Evolutionary conservation across 2,888 invertebrate genomes (phyloP).

Genomic region (Horisme vitalbata): DNA sequence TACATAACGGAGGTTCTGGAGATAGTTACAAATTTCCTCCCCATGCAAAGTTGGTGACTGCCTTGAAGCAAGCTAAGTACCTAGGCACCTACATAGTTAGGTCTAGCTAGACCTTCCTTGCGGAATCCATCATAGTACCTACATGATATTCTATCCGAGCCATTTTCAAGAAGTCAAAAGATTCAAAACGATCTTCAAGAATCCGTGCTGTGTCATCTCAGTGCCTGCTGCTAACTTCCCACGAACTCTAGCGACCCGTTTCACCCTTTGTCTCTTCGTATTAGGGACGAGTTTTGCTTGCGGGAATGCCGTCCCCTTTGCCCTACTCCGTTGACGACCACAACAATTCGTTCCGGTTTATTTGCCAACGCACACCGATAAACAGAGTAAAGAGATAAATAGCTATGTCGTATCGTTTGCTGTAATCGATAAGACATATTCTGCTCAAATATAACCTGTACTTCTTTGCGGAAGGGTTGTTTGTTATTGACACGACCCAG

Average conservation of each 20-base stretch:
- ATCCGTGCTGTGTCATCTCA: constrained; percentile 48
- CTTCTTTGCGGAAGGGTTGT: no score
- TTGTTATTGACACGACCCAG: no score
- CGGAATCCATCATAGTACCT: no score
- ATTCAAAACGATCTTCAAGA: constrained; percentile 35
- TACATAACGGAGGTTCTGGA: no score
- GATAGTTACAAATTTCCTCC: no score
- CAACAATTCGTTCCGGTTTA: constrained; percentile 60
- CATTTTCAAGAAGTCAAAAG: constrained; percentile 17
- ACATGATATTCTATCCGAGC: no score
- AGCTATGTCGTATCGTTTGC: constrained; percentile 38
- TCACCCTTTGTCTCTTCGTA: constrained; percentile 35
- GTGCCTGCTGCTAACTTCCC: constrained; percentile 44
- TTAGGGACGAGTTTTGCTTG: constrained; percentile 45
- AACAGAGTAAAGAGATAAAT: constrained; percentile 30
- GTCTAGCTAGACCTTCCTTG: no score
- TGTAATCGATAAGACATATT: constrained; percentile 34
- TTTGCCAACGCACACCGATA: constrained; percentile 52
- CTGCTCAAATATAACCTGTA: constrained; percentile 18
- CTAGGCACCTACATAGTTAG: no score
- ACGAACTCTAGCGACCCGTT: constrained; percentile 43
- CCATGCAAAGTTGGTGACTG: no score
- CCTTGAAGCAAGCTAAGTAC: no score
- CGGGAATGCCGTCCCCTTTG: constrained; percentile 26
- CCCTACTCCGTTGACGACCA: constrained; percentile 39